Conservation (phyloP, 2,113 vertebrate genomes). For the Macquaria ambigua region DNA sequence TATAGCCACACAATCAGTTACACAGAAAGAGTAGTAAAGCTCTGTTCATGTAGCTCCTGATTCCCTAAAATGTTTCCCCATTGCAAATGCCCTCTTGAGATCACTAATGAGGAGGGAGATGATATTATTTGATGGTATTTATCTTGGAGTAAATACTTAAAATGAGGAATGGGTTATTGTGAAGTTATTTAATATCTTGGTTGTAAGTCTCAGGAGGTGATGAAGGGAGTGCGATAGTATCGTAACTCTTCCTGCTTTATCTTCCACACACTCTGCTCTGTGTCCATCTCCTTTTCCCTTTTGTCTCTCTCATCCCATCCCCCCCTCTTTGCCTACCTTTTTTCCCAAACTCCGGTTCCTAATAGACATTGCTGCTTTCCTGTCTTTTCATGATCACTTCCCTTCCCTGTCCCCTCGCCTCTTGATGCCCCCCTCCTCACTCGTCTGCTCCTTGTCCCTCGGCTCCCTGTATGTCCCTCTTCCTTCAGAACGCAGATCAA, state of each 20-base stretch:
- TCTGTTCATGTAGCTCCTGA: not conserved
- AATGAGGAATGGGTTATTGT: conserved; percentile 27
- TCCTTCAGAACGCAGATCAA: conserved; percentile 72
- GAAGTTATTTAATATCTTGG: conserved; percentile 25
- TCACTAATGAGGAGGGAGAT: conserved; percentile 27
- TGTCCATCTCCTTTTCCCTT: conserved; percentile 9
- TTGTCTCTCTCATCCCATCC: conserved; percentile 17
- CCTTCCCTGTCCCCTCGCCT: conserved; percentile 19
- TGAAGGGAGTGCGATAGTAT: conserved; percentile 43
- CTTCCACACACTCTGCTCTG: conserved; percentile 8
- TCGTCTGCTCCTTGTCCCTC: conserved; percentile 39
- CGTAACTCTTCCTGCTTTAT: conserved; percentile 28
- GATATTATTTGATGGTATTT: conserved; percentile 26
- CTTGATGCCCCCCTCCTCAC: conserved; percentile 39
- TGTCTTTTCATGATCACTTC: conserved; percentile 39
- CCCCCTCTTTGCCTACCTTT: not conserved
- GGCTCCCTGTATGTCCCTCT: conserved; percentile 58
- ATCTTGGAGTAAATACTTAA: conserved; percentile 26
- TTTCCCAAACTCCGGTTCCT: not conserved
- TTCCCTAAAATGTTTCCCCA: conserved; percentile 2
- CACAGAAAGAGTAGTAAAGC: conserved; percentile 7
- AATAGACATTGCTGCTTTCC: conserved; percentile 16
- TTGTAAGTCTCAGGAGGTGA: conserved; percentile 30
- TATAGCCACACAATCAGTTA: conserved; percentile 15
- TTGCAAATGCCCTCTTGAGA: conserved; percentile 5